Evolutionary conservation across 2,888 invertebrate species (phyloP), one percentile per base, ranked within the genome.

Genomic region (Eupithecia abbreviata): DNA sequence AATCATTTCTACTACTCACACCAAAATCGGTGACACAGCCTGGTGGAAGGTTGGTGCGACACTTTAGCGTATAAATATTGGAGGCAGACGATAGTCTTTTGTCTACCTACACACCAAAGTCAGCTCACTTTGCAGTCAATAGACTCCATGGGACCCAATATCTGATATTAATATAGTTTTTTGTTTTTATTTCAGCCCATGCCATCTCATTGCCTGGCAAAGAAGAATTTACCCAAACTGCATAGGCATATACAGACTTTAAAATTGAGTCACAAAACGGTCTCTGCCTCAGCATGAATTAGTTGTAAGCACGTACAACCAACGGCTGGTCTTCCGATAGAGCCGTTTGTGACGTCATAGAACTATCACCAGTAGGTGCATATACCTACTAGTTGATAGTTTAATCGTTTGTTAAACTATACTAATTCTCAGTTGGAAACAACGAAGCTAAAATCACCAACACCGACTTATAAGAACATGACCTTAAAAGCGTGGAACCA

Each of bases 401-500:
- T 51, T 3, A 4, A 4, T 15, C 15, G 15, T 51, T 51, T 15
- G 51, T 15, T n/a, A 4, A 7, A 45, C 0, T 30, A 30, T 45
- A 45, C 45, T 5, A 4, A 18, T 58, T 9, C 18, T 58, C 2
- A 6, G 58, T 58, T 58, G 7, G 18, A 58, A 58, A 58, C 18
- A n/a, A 58, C 18, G 58, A 58, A 18, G 58, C 18, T 58, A 58
- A 18, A 18, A 18, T 10, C 4, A 55, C 4, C 10, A 18, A 58
- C 58, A 10, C 4, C 9, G 3, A 9, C 3, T 67, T 18, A 12
- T 70, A 3, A 45, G 42, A 70, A 62, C 74, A 70, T 47, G 66
- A 7, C 18, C 72, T 62, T 78, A 68, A 73, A 84, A 62, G 69
- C 71, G 76, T 74, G 77, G 74, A 84, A 91, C 92, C 91, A 87